These are phyloP conservation scores for Clivina fossor DNA, from an alignment of 2,888 invertebrate species.

Conservation along the genomic window DNA sequence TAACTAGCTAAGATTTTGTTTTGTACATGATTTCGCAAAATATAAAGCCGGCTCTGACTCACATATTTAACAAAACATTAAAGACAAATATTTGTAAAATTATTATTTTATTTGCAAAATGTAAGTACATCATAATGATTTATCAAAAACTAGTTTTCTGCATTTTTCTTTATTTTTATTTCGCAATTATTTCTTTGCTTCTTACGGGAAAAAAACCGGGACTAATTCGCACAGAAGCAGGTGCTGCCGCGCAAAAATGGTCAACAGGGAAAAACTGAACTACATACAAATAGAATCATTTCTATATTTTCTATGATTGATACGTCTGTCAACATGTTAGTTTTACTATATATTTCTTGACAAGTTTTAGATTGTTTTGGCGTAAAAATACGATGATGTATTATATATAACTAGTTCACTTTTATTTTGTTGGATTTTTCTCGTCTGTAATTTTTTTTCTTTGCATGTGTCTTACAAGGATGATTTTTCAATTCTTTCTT, in stretches of 20 bases:
- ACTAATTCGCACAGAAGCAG: no score
- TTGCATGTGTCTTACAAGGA: no score
- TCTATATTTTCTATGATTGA: slow-evolving; percentile 12
- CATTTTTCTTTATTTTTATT: slow-evolving; percentile 8
- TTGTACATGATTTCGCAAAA: no score
- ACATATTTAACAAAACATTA: no score
- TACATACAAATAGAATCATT: no score
- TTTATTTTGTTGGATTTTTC: background rate
- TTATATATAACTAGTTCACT: background rate
- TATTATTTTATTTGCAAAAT: background rate
- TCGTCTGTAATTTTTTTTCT: background rate
- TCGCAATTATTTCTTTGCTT: no score
- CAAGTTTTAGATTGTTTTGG: background rate
- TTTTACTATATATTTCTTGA: slow-evolving; percentile 2
- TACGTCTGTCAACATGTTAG: slow-evolving; percentile 18
- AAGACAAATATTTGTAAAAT: background rate
- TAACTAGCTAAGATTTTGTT: no score
- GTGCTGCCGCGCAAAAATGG: slow-evolving; percentile 4
- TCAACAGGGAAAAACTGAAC: slow-evolving; percentile 1
- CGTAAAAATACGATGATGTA: background rate
- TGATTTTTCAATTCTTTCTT: no score
- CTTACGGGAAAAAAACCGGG: no score
- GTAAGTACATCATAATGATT: background rate
- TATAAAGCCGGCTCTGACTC: no score
- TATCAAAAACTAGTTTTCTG: slow-evolving; percentile 15